Evolutionary conservation across 2,888 invertebrate genomes (phyloP).

Genomic region (Salpingus planirostris): DNA sequence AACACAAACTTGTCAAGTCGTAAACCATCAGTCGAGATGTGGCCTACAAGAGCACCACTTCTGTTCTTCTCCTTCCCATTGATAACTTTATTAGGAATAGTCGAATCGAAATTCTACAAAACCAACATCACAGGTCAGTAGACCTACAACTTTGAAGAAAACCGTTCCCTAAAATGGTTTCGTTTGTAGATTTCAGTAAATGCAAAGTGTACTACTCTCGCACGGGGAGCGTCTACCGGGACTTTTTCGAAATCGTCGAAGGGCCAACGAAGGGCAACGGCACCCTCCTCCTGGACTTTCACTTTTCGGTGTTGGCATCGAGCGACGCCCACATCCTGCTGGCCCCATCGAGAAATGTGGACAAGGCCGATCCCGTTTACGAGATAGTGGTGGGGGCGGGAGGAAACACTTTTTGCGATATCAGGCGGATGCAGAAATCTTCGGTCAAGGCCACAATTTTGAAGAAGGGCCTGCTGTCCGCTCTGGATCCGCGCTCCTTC

Average conservation of each 20-base stretch:
- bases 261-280: slow-evolving; percentile 25
- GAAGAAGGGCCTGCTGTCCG: slow-evolving; percentile 50
- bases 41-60: too few relatives aligned
- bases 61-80: too few relatives aligned
- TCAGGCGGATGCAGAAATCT: slow-evolving; percentile 51
- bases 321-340: slow-evolving; percentile 64
- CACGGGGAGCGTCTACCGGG: slow-evolving; percentile 50
- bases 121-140: slow-evolving; percentile 17
- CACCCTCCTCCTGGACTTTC: slow-evolving; percentile 45
- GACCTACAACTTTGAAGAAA: not conserved
- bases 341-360: slow-evolving; percentile 45
- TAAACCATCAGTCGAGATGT: too few relatives aligned
- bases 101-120: slow-evolving; percentile 13
- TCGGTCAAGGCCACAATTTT: slow-evolving; percentile 49
- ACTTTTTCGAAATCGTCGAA: slow-evolving; percentile 45
- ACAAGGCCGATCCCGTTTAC: slow-evolving; percentile 50
- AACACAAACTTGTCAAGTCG: too few relatives aligned
- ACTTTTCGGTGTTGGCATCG: slow-evolving; percentile 55
- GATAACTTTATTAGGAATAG: too few relatives aligned
- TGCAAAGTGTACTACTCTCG: slow-evolving; percentile 50
- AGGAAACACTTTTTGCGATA: slow-evolving; percentile 59
- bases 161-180: too few relatives aligned
- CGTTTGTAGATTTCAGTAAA: slow-evolving; percentile 33
- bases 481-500: slow-evolving; percentile 54
- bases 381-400: slow-evolving; percentile 68